These are phyloP conservation scores for Orientallactaga sibirica DNA, from an alignment of 2,797 vertebrate species.

Conservation along the genomic window DNA sequence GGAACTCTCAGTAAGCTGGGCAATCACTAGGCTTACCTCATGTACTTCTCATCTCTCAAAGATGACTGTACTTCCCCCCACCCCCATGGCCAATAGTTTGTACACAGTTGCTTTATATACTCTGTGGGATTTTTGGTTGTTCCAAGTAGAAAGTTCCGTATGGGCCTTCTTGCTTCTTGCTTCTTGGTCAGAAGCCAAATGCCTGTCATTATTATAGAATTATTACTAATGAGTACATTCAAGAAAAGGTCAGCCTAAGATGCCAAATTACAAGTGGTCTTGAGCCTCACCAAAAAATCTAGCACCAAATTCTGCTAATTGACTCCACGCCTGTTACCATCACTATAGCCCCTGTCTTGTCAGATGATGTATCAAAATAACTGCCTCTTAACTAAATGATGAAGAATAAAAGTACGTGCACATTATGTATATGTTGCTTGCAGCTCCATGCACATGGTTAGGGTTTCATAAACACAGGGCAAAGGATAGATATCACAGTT, in stretches of 20 bases:
- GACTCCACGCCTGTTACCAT: not conserved
- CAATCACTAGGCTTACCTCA: not conserved
- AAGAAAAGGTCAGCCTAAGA: not conserved
- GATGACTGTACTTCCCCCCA: not conserved
- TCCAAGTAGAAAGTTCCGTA: not conserved
- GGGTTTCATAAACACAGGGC: not conserved
- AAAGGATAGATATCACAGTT: no score
- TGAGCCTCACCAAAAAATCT: not conserved
- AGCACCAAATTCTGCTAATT: not conserved
- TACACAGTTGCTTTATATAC: not conserved
- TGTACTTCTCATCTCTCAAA: not conserved
- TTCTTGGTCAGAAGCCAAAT: not conserved
- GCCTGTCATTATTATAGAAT: not conserved
- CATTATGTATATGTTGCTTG: not conserved
- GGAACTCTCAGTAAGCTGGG: not conserved
- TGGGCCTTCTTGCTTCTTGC: not conserved
- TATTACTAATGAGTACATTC: not conserved
- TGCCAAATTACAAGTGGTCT: not conserved
- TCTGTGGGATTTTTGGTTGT: not conserved
- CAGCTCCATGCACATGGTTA: not conserved
- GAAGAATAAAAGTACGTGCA: not conserved
- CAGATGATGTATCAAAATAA: not conserved
- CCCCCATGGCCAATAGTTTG: not conserved
- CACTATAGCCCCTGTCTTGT: not conserved
- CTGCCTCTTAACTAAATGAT: not conserved